Base-by-base conservation (phyloP, 2,888 invertebrate genomes). In the Galeruca laticollis region DNA sequence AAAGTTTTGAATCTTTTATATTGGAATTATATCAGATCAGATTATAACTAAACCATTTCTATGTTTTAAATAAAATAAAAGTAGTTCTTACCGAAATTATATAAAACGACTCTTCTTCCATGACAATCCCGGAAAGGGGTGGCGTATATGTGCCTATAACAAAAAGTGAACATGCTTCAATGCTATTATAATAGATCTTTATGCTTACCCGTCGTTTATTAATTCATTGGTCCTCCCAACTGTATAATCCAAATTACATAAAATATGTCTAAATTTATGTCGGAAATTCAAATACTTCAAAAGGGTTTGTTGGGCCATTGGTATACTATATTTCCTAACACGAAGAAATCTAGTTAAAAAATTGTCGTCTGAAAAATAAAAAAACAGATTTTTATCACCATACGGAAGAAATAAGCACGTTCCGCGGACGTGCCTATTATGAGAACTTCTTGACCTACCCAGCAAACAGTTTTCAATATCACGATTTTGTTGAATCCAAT, bases 281-380 rank as follows among this genome's bases (percentile, higher is more conserved):
- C 93, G 87, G 56, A 94, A 87, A 79, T 91, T 93, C 71, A 95
- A 85, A 83, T 94, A 95, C 81, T 94, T 94, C 20, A 94, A 87
- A 49, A 95, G 82, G 56, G 90, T 90, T 81, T 93, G 93, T 82
- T 94, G 92, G 0, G 94, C 92, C 90, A 93, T 91, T 1, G 91
- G 92, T 40, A 94, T 87, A 80, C 93, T 93, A 86, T 90, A 94
- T 83, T 94, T 94, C 82, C 93, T 93, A 72, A 91, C 90, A 2
- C 94, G 89, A 70, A 94, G 86, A 81, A 94, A 94, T 62, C 93
- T 87, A 75, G 94, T 84, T 66, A 94, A 86, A 83, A 94, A 94
- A 57, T 86, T 88, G 71, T 92, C 91, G 83, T 94, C 94, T 92
- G 86, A 35, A 84, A 84, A 60, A 73, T 73, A 73, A 47, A 40